phyloP scores from a whole-genome alignment of 2,888 invertebrate genomes.

The Cryptocephalus primarius region DNA sequence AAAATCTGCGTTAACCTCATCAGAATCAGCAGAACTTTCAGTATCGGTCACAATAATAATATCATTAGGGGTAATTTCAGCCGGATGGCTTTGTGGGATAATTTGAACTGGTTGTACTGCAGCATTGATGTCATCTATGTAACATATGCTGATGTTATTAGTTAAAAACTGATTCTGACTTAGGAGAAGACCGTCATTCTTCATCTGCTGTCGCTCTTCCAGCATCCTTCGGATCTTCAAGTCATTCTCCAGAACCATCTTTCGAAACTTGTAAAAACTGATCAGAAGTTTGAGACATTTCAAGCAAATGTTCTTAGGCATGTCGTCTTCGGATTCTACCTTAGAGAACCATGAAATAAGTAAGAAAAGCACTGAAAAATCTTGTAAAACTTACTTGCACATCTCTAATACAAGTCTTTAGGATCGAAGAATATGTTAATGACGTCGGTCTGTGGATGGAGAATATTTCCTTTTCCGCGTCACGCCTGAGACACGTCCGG shows the following conservation, averaged over 20 bases:
- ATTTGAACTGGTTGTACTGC: conserved; percentile 5
- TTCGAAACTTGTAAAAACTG: conserved; percentile 20
- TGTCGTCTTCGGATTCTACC: conserved; percentile 16
- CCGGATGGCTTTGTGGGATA: background rate
- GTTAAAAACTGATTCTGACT: no score
- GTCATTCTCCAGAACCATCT: conserved; percentile 15
- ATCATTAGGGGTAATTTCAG: conserved; percentile 3
- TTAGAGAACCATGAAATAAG: conserved; percentile 8
- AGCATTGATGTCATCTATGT: background rate
- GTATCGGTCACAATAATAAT: conserved; percentile 8
- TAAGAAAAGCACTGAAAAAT: background rate
- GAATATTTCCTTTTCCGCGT: no score
- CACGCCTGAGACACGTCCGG: no score
- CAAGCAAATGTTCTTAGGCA: conserved; percentile 20
- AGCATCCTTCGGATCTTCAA: conserved; percentile 11
- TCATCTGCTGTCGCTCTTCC: background rate
- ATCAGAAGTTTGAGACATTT: conserved; percentile 18
- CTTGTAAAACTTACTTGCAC: no score
- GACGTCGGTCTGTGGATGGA: no score
- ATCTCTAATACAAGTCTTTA: no score
- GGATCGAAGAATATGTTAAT: no score
- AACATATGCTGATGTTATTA: no score
- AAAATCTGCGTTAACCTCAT: conserved; percentile 1
- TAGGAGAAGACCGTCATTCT: background rate
- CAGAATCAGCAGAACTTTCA: conserved; percentile 5